phyloP scores from a whole-genome alignment of 2,113 vertebrate genomes.

The Gopherus evgoodei region DNA sequence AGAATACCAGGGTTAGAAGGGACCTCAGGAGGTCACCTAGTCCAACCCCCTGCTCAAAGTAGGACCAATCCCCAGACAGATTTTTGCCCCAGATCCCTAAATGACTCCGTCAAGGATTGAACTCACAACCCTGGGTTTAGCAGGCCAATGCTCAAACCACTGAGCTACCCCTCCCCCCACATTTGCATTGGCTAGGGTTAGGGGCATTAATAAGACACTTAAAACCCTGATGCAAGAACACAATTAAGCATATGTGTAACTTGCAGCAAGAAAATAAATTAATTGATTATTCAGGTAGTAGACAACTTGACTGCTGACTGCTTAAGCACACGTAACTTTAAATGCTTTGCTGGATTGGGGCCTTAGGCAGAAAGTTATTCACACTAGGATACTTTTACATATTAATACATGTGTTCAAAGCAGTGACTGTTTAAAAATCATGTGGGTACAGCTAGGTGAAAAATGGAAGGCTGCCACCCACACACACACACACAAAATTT shows the following conservation, averaged over 20 bases:
- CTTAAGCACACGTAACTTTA: neutral
- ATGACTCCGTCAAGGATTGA: too few relatives aligned
- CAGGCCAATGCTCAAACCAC: too few relatives aligned
- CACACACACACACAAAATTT: neutral
- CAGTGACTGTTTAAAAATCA: neutral
- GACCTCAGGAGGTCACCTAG: too few relatives aligned
- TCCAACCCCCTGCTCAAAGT: too few relatives aligned
- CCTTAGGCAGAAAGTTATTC: neutral
- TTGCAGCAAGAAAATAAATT: neutral
- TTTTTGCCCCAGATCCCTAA: too few relatives aligned
- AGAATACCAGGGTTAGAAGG: too few relatives aligned
- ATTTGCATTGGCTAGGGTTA: neutral
- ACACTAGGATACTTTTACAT: neutral
- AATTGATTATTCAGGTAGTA: neutral
- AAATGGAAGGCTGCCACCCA: neutral
- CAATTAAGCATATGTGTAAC: neutral
- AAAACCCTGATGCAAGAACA: neutral
- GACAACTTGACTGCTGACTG: neutral
- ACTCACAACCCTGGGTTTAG: too few relatives aligned
- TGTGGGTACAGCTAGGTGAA: neutral
- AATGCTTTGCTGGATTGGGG: neutral
- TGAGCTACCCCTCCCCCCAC: too few relatives aligned
- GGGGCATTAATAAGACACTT: neutral
- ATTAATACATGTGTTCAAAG: neutral
- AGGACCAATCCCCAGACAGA: too few relatives aligned